Evolutionary conservation across 2,113 vertebrate genomes (phyloP), one percentile per base, ranked within the genome.

Genomic region (Peromyscus californicus): DNA sequence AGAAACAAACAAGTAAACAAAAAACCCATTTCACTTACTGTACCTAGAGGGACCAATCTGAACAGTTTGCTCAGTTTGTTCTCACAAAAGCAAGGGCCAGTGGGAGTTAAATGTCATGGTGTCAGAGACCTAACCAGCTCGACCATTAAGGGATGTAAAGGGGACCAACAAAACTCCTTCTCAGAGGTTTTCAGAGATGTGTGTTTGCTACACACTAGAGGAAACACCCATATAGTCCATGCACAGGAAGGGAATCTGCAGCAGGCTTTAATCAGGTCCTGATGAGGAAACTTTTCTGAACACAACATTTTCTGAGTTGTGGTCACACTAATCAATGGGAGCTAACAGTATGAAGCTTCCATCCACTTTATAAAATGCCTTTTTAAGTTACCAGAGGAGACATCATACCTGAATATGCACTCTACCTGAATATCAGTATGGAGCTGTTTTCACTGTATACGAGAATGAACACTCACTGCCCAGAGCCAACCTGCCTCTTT

Each of bases 41-140:
- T 96, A 59, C 94, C 92, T 96, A 93, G 45, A 94, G 76, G 76
- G 91, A 93, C 75, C 74, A 70, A 5, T 74, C 29, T 92, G 92
- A 96, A 97, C 76, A 95, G 92, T 94, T 93, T 97, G 75, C 98
- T 97, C 51, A 72, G 78, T 97, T 97, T 94, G 61, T 98, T 87
- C 97, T 98, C 97, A 91, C 94, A 98, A 97, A 97, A 94, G 48
- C 78, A 95, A 98, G 88, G 86, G 19, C 67, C 95, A 98, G 96
- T 97, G 98, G 95, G 97, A 98, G 97, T 98, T 98, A 97, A 95
- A 97, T 98, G 96, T 98, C 97, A 98, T 96, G 97, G 98, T 96
- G 96, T 93, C 93, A 98, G 95, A 98, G 96, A 97, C 95, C 96
- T 98, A 97, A 57, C 86, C 94, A 98, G 97, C 97, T 98, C 93